Percentiles rank a stretch among this genome's conserved stretches.
These are phyloP conservation scores for Porites evermanni DNA, from an alignment of 92 coral and sea anemone species.

Conservation along the genomic window DNA sequence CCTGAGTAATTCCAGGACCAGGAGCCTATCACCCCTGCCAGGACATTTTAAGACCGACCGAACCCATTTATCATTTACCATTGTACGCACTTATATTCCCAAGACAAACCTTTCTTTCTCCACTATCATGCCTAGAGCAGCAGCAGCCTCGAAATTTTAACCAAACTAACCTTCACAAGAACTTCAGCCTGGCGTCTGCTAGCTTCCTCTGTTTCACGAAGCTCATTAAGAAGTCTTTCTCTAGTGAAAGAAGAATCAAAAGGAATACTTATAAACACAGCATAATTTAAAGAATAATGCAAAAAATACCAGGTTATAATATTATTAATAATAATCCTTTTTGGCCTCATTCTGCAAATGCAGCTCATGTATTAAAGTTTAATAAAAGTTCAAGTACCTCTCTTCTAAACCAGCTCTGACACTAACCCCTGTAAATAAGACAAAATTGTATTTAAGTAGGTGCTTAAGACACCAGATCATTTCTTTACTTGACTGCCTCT, in stretches of 20 bases:
- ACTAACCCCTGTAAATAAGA: slow-evolving; percentile 7
- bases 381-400: slow-evolving; percentile 12
- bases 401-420: slow-evolving; percentile 37
- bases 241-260: slow-evolving; percentile 23
- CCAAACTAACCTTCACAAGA: slow-evolving; percentile 74
- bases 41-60: no score
- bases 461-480: not conserved
- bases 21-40: no score
- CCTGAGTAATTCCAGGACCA: no score
- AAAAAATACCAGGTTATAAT: not conserved
- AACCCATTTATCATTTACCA: no score
- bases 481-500: no score
- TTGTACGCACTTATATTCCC: no score
- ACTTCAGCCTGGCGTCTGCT: slow-evolving; percentile 91
- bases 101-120: not conserved
- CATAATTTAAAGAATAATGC: not conserved
- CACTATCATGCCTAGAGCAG: not conserved
- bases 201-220: slow-evolving; percentile 87
- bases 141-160: no score
- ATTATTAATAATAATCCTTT: no score
- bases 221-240: slow-evolving; percentile 81
- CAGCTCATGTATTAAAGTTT: not conserved
- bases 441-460: not conserved
- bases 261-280: not conserved
- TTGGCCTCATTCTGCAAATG: no score